Conservation (phyloP, 2,888 invertebrate genomes). For the Pilophorus perplexus region DNA sequence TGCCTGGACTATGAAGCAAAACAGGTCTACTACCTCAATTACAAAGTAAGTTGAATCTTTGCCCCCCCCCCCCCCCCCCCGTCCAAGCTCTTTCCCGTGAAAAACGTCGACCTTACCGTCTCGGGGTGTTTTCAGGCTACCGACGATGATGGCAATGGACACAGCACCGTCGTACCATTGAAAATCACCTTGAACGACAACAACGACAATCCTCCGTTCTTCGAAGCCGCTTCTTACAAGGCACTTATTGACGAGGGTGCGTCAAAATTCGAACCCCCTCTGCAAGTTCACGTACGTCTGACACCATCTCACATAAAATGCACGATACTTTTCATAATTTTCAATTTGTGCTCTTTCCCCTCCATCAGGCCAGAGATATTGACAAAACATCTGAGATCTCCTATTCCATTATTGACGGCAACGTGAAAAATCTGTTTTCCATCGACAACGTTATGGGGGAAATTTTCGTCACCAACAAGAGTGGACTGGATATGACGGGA, state of each 20-base stretch:
- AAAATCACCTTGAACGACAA: constrained; percentile 77
- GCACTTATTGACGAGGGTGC: constrained; percentile 85
- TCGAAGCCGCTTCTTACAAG: constrained; percentile 71
- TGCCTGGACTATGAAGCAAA: constrained; percentile 84
- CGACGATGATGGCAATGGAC: constrained; percentile 78
- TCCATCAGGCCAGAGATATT: constrained; percentile 74
- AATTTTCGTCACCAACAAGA: constrained; percentile 59
- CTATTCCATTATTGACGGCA: constrained; percentile 69
- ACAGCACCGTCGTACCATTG: constrained; percentile 73
- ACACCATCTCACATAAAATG: too few species aligned
- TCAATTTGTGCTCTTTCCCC: too few species aligned
- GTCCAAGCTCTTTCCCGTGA: too few species aligned
- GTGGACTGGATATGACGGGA: constrained; percentile 59
- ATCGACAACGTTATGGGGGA: constrained; percentile 69
- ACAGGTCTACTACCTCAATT: constrained; percentile 76
- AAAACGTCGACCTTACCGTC: too few species aligned
- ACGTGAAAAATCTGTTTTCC: constrained; percentile 62
- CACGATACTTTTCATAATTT: neutral
- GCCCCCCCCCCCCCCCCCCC: too few species aligned
- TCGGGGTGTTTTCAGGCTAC: too few species aligned
- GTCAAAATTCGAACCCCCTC: constrained; percentile 75
- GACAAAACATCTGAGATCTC: constrained; percentile 78
- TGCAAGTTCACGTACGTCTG: constrained; percentile 53
- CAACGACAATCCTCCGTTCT: constrained; percentile 86
- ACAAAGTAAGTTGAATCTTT: constrained; percentile 60